Base-by-base conservation (phyloP, 1,140 invertebrate species). In the Sminthurinus signatus region DNA sequence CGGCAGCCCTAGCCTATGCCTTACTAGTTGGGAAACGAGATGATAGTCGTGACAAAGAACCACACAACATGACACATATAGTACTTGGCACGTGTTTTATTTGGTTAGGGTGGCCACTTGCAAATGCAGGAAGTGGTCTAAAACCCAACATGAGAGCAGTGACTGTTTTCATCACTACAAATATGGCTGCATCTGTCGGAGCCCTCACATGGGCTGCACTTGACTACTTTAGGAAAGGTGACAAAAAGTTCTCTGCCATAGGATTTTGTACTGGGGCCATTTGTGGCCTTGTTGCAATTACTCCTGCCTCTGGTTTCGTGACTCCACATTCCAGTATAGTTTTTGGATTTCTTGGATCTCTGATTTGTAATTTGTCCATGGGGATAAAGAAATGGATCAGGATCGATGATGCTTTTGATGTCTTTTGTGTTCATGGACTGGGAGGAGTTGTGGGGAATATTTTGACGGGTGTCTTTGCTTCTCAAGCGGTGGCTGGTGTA, bases 61-160 rank as follows among this genome's bases (percentile, higher is more conserved):
- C 69, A 2, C 69, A 70, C 32, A 70, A 70, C 23, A 70, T 70
- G 65, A 62, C 65, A 27, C 65, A 70, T 52, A 65, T 70, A 2
- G 48, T 67, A 29, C 43, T 70, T 1, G 69, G 69, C 19, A 58
- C 42, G 4, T 60, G 62, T 17, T 70, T 70, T 32, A 70, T 70
- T 46, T 70, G 69, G 68, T 65, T 46, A 48, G 61, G 61, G 19
- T 63, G 61, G 61, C 5, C 15, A 27, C 8, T 51, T 15, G 2
- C 31, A 23, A 69, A 69, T 55, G 69, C 65, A 0, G 69, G 69
- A 8, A 62, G 58, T 32, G 69, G 65, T 0, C 42, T 70, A 19
- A 43, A 17, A 0, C 69, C 69, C 2, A 62, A 64, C 46, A 23
- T 61, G 0, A 4, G 69, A n/a, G 65, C 69, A n/a, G 63, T 70